These are phyloP conservation scores for Genyomyrus donnyi DNA, from an alignment of 2,113 vertebrate genomes.

Conservation along the genomic window DNA sequence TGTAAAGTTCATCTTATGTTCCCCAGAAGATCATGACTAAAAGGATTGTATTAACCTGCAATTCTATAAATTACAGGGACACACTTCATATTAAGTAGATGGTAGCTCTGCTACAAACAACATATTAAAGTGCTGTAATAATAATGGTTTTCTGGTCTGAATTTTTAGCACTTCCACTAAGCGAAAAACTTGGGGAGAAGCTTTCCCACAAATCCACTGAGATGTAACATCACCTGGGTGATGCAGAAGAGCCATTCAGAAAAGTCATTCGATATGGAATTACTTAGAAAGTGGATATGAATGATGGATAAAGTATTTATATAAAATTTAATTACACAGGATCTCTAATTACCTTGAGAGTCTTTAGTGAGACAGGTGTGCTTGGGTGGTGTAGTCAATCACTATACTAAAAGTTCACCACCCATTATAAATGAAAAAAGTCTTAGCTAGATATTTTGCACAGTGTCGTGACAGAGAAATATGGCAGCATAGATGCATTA, in stretches of 20 bases:
- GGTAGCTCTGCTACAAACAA: not conserved
- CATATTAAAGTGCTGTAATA: not conserved
- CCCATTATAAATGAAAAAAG: not conserved
- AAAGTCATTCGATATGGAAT: not conserved
- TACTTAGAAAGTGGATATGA: not conserved
- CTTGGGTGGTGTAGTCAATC: not conserved
- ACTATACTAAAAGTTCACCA: not conserved
- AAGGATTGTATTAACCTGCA: not conserved
- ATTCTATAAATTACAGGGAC: not conserved
- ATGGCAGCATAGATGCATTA: not conserved
- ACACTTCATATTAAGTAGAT: not conserved
- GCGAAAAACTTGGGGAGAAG: not conserved
- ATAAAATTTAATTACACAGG: not conserved
- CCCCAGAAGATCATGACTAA: not conserved
- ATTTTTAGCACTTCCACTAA: not conserved
- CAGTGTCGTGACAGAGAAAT: not conserved
- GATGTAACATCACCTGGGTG: not conserved
- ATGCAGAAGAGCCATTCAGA: not conserved
- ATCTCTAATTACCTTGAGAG: not conserved
- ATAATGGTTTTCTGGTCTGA: not conserved
- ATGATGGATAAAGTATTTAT: not conserved
- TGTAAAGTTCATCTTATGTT: conserved; percentile 1
- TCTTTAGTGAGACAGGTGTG: not conserved
- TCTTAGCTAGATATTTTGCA: not conserved
- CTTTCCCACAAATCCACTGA: not conserved